Percentiles rank a stretch among this genome's conserved stretches.
Conservation (phyloP, 2,888 invertebrate genomes). For the Psylliodes chrysocephalus region DNA sequence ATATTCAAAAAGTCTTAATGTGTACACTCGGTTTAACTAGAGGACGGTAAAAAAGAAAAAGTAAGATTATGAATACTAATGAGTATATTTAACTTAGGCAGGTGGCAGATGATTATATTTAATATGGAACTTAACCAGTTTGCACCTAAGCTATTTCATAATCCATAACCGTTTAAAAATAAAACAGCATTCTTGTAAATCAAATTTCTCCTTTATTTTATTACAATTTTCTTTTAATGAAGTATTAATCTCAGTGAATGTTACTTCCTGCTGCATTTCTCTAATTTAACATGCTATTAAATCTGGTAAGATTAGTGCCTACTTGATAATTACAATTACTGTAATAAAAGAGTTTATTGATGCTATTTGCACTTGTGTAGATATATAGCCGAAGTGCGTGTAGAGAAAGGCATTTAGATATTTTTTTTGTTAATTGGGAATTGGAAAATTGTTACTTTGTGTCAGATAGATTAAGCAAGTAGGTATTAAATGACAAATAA, state of each 20-base stretch:
- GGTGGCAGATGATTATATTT: too few species aligned
- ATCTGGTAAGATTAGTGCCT: background rate
- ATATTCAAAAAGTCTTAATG: too few species aligned
- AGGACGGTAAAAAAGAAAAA: too few species aligned
- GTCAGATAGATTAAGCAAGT: background rate
- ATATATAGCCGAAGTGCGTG: background rate
- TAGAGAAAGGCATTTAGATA: background rate
- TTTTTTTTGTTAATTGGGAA: background rate
- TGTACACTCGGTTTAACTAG: too few species aligned
- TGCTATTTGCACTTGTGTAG: too few species aligned
- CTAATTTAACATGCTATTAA: background rate
- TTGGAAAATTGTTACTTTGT: background rate
- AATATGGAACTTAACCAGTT: too few species aligned
- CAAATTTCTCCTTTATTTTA: background rate
- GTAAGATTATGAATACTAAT: too few species aligned
- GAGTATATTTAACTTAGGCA: too few species aligned
- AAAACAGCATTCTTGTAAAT: too few species aligned
- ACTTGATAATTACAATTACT: background rate
- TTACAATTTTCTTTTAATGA: background rate
- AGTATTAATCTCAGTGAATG: background rate
- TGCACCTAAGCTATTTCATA: too few species aligned
- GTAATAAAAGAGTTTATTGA: background rate
- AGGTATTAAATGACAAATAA: too few species aligned
- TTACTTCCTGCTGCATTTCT: background rate
- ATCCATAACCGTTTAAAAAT: too few species aligned